A percentile compares a stretch with the other conserved stretches of the same genome.
Evolutionary conservation across 2,888 invertebrate species (phyloP).

Genomic region (Sycophila texana): DNA sequence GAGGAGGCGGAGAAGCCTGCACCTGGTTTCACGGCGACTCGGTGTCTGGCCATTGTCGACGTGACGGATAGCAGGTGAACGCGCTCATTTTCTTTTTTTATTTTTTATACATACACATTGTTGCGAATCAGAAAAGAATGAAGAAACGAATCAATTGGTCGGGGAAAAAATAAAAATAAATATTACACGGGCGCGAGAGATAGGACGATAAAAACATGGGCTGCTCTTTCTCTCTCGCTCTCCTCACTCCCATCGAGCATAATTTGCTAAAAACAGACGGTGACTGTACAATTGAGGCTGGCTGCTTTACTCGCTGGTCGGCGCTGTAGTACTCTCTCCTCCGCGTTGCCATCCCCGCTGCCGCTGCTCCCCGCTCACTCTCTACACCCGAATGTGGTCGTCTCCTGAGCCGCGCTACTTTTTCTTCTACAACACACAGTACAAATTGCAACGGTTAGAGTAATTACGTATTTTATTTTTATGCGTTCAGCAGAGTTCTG

Average conservation of each 20-base stretch:
- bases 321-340: constrained; percentile 19
- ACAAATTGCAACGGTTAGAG: constrained; percentile 4
- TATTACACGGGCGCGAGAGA: constrained; percentile 17
- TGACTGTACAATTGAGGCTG: constrained; percentile 59
- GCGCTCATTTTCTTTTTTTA: constrained; percentile 6
- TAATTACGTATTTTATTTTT: no score
- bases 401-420: constrained; percentile 55
- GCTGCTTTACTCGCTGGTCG: background rate
- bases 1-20: constrained; percentile 49
- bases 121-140: background rate
- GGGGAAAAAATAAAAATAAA: constrained; percentile 21
- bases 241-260: constrained; percentile 45
- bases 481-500: no score
- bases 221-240: constrained; percentile 25
- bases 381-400: constrained; percentile 37
- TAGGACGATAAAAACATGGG: background rate
- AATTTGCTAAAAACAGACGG: constrained; percentile 52
- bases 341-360: constrained; percentile 7
- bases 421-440: constrained; percentile 59
- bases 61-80: constrained; percentile 28
- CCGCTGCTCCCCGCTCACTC: constrained; percentile 18
- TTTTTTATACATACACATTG: background rate
- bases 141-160: background rate
- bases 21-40: constrained; percentile 26
- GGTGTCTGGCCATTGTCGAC: background rate